Conservation (phyloP, 2,113 vertebrate genomes). For the Platichthys stellatus region DNA sequence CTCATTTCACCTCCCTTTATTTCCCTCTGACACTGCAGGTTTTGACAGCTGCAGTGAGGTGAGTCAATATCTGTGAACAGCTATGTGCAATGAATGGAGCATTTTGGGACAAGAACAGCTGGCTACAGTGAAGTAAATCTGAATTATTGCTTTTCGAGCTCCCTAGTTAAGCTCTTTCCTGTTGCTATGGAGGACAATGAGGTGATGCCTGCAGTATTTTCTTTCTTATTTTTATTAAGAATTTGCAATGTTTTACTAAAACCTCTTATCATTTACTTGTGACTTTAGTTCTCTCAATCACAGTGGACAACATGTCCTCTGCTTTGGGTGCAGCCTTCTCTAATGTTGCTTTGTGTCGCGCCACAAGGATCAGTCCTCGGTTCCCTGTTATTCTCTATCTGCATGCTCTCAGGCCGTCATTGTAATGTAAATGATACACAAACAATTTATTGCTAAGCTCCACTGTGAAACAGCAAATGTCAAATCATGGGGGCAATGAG, state of each 20-base stretch:
- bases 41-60: conserved; percentile 11
- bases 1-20: background rate
- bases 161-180: too few species aligned
- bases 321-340: background rate
- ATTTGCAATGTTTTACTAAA: too few species aligned
- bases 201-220: too few species aligned
- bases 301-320: background rate
- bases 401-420: background rate
- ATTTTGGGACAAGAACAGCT: background rate
- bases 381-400: background rate
- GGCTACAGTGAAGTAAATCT: too few species aligned
- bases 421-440: too few species aligned
- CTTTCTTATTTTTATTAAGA: too few species aligned
- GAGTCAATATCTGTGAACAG: conserved; percentile 4
- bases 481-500: too few species aligned
- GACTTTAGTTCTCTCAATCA: too few species aligned
- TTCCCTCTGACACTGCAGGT: background rate
- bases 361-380: background rate
- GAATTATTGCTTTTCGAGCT: too few species aligned
- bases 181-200: background rate
- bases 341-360: background rate
- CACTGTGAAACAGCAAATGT: too few species aligned
- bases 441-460: too few species aligned
- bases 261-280: too few species aligned
- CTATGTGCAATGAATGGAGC: conserved; percentile 2